Percentiles rank a stretch among this genome's conserved stretches.
Conservation (phyloP, 2,113 vertebrate genomes). For the Coryphaenoides rupestris region DNA sequence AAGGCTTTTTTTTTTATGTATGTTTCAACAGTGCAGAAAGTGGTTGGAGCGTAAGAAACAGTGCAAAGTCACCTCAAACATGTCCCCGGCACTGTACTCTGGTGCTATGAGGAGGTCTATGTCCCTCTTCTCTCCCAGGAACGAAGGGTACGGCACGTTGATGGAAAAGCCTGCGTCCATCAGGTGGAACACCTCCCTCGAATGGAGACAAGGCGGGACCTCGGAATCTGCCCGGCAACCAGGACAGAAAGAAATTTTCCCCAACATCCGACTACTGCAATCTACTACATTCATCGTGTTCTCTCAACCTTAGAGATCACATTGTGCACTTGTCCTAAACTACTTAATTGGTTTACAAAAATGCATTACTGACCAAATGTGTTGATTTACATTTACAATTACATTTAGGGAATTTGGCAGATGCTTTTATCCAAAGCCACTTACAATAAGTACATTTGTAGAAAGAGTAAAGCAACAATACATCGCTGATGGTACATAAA, state of each 20-base stretch:
- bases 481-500: too few species aligned
- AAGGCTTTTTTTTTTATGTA: too few species aligned
- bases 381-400: not conserved
- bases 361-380: not conserved
- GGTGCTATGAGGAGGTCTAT: slow-evolving; percentile 6
- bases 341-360: too few species aligned
- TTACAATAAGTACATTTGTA: too few species aligned
- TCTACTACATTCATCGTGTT: not conserved
- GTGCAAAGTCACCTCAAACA: slow-evolving; percentile 1
- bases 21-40: too few species aligned
- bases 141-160: not conserved
- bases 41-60: too few species aligned
- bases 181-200: not conserved
- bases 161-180: not conserved
- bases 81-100: slow-evolving; percentile 8
- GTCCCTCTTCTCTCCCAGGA: slow-evolving; percentile 8
- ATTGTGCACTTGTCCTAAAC: too few species aligned
- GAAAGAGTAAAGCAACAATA: too few species aligned
- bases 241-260: not conserved
- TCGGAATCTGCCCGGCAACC: not conserved
- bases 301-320: not conserved
- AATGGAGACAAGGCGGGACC: slow-evolving; percentile 1
- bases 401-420: not conserved
- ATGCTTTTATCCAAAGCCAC: too few species aligned
- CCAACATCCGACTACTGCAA: not conserved